These are phyloP conservation scores for Syrrhaptes paradoxus DNA, from an alignment of 2,113 vertebrate species.

Conservation along the genomic window DNA sequence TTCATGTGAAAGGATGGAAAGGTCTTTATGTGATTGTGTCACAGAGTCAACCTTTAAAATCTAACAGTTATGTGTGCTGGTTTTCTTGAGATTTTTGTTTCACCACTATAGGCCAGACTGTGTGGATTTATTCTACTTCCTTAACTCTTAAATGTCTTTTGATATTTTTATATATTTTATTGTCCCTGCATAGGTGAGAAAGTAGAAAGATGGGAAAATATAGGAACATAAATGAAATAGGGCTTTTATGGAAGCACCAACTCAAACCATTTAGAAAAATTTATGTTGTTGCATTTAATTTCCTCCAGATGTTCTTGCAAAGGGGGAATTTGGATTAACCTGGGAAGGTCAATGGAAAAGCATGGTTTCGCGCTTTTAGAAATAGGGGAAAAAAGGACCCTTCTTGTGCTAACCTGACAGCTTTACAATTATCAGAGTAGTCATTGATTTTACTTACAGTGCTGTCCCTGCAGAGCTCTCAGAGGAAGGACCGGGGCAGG, in stretches of 20 bases:
- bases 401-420: not conserved
- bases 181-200: not conserved
- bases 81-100: not conserved
- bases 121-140: not conserved
- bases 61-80: not conserved
- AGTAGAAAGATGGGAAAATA: not conserved
- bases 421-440: not conserved
- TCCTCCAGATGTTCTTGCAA: slow-evolving; percentile 37
- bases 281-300: slow-evolving; percentile 35
- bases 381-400: not conserved
- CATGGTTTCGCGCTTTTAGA: not conserved
- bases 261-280: not conserved
- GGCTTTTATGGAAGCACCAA: slow-evolving; percentile 12
- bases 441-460: not conserved
- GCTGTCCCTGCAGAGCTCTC: not conserved
- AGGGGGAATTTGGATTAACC: not conserved
- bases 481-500: not conserved
- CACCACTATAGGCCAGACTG: not conserved
- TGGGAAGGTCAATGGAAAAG: not conserved
- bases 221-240: not conserved
- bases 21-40: not conserved
- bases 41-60: not conserved
- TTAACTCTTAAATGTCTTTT: not conserved
- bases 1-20: not conserved
- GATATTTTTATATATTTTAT: slow-evolving; percentile 5